Percentiles rank a stretch among this genome's conserved stretches.
These are phyloP conservation scores for Andrena cerasifolii DNA, from an alignment of 1,140 invertebrate species.

Conservation along the genomic window DNA sequence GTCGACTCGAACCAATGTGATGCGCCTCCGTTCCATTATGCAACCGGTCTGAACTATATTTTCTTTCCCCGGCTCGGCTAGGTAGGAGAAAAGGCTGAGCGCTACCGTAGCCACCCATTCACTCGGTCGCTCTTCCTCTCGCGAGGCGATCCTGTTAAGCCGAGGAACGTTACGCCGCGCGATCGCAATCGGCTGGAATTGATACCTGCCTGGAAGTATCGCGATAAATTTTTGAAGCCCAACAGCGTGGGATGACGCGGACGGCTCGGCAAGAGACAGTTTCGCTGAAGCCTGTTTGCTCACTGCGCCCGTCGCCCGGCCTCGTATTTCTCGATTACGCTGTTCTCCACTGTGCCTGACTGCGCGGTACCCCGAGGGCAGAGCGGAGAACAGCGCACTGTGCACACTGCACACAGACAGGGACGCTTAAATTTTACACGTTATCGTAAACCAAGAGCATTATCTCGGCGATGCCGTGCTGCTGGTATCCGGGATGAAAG, in stretches of 20 bases:
- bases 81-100: constrained; percentile 30
- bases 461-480: constrained; percentile 18
- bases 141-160: constrained; percentile 36
- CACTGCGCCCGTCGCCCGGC: background rate
- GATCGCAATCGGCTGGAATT: constrained; percentile 20
- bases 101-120: constrained; percentile 65
- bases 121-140: constrained; percentile 37
- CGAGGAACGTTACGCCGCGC: constrained; percentile 17
- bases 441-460: constrained; percentile 5
- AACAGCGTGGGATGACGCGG: background rate
- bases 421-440: constrained; percentile 38
- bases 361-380: constrained; percentile 19
- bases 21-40: constrained; percentile 59
- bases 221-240: constrained; percentile 50
- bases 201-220: constrained; percentile 26
- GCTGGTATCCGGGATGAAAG: constrained; percentile 33
- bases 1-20: constrained; percentile 36
- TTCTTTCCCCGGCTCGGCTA: constrained; percentile 44
- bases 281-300: constrained; percentile 10
- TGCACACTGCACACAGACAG: too few relatives aligned
- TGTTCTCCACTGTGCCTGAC: background rate
- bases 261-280: background rate
- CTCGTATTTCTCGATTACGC: background rate
- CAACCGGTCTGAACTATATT: constrained; percentile 65
- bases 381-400: too few relatives aligned